Base-by-base conservation (phyloP, 92 coral and sea anemone genomes). In the Epizoanthus stellaris region DNA sequence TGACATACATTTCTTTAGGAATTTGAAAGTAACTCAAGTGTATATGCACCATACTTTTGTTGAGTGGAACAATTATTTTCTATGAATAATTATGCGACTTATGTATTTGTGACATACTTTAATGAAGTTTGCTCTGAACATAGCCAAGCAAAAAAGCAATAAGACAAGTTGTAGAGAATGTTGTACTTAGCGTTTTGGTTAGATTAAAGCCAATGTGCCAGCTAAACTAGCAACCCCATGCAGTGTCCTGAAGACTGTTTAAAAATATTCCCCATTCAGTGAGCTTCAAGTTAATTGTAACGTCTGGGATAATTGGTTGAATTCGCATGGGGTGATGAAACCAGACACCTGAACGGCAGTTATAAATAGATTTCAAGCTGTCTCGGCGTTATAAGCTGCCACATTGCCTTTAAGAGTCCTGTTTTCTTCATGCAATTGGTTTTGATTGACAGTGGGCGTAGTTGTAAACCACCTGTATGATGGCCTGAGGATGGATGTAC, bases 401-500 rank as follows among this genome's bases (percentile, higher is more conserved):
- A 19, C 6, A 8, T n/a, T 64, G 3, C 9, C 11, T 36, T 9
- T 36, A 64, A 64, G 10, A n/a, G 69, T n/a, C 5, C 43, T 15
- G 14, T 72, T 36, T 14, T 66, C 8, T 47, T 30, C 36, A 43
- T 60, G 1, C 20, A 47, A 19, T 10, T 23, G 30, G 16, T 70
- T 67, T 65, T 57, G 23, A 63, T 73, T 84, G 85, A 0, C 73
- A 96, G 98, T 96, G 69, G 98, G 98, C 66, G 92, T 94, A 1
- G 77, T 96, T 60, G 93, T 92, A 34, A 89, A 90, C 60, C 93
- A 92, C 67, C 73, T 96, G 71, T 94, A 94, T 89, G 95, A 89
- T 23, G 96, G 91, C 73, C 88, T 96, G 20, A 91, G 98, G 47
- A 91, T 92, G 93, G 98, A 96, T 89, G 95, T 93, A 8, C 98